Evolutionary conservation across 2,888 invertebrate genomes (phyloP), one percentile per base, ranked within the genome.

Genomic region (Cantharis flavilabris): DNA sequence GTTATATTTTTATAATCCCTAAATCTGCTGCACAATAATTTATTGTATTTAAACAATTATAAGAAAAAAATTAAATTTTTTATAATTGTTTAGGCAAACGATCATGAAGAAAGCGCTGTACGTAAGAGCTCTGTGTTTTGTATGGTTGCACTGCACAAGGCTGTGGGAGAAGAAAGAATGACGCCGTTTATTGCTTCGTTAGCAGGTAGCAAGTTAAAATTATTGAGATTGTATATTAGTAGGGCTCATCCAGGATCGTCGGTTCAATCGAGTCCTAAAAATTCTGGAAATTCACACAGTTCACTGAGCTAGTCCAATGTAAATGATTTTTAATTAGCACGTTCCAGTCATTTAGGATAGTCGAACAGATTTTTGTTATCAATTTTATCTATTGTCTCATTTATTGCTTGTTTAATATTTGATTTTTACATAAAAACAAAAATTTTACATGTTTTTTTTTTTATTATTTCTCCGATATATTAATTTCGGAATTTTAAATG

Each of bases 71-170:
- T 71, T 13, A 69, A 26, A 3, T 69, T 82, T 75, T 84, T 86
- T 87, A 13, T 33, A n/a, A 33, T 33, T 33, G 13, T 33, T 16
- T 89, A 97, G 94, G 93, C 97, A 80, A 97, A 98, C 74, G 98
- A 98, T 87, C 96, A 98, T 87, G 90, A 91, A 74, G 97, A 98
- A 88, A 97, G 97, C 73, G 94, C 96, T 81, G 97, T 99, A 26
- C 92, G 99, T 70, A 99, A 99, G 88, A 97, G 98, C 83, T 96
- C 97, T 11, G 97, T 98, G 16, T 98, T 99, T 90, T 98, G 98
- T 86, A 97, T 99, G 93, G 98, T 99, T 4, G 96, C 97, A 69
- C 92, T 98, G 84, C 96, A 98, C 85, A 92, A 95, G 86, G 94
- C 94, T 63, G 93, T 97, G 9, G 98, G 98, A 0, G 97, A 97